These are phyloP conservation scores for Mobula hypostoma DNA, from an alignment of 2,113 vertebrate species.

Conservation along the genomic window DNA sequence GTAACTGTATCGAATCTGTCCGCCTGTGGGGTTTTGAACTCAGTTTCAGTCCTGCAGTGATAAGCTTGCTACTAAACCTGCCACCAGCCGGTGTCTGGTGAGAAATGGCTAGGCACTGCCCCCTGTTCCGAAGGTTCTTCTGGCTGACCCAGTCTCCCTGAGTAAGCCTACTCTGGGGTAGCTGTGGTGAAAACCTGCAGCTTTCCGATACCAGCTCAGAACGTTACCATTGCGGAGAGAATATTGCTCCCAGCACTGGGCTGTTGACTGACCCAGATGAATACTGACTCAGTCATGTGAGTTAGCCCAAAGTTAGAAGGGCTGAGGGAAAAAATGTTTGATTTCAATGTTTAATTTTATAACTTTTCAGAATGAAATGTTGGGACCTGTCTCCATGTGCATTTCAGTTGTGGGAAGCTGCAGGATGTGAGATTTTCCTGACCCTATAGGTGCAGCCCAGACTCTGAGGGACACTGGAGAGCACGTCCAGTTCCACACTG, in stretches of 20 bases:
- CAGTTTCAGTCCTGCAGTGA: neutral
- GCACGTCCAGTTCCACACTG: too few relatives aligned
- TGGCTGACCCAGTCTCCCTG: neutral
- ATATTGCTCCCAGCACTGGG: neutral
- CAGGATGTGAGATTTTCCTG: neutral
- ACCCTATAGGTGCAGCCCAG: neutral
- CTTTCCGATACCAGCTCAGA: too few relatives aligned
- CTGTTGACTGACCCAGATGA: neutral
- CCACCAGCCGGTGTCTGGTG: neutral
- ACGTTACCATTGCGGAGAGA: too few relatives aligned
- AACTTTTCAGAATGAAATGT: neutral
- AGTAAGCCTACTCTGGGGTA: neutral
- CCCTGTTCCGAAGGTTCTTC: neutral
- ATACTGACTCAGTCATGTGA: neutral
- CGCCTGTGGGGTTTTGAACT: neutral
- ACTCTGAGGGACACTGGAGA: neutral
- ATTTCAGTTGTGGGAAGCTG: constrained; percentile 15
- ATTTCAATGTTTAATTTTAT: neutral
- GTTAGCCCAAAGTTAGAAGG: neutral
- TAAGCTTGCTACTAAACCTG: neutral
- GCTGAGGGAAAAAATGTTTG: neutral
- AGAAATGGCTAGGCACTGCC: neutral
- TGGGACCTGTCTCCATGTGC: neutral
- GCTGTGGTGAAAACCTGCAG: neutral
- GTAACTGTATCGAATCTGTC: neutral